Percentiles rank a stretch among this genome's conserved stretches.
Evolutionary conservation across 1,140 invertebrate genomes (phyloP).

Genomic region (Pseudobourletiella spinata): DNA sequence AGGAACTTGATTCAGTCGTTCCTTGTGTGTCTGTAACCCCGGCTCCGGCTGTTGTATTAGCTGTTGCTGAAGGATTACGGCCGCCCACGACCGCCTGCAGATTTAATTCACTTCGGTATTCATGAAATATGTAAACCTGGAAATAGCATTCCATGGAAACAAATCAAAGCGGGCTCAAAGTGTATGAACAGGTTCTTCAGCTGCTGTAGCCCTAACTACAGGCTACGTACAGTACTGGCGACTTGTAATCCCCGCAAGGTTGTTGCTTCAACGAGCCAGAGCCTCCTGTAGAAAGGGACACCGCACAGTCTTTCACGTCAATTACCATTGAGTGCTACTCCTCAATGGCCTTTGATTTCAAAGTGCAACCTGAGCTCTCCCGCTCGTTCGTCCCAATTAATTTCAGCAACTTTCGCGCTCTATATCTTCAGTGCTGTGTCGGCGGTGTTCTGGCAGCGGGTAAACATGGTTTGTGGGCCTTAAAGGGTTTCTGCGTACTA

Average conservation of each 20-base stretch:
- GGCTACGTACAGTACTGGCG: not conserved
- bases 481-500: not conserved
- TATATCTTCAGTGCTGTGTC: too few relatives aligned
- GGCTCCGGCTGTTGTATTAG: not conserved
- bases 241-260: too few relatives aligned
- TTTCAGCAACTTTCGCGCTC: not conserved
- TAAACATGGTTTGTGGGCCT: not conserved
- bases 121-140: not conserved
- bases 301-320: too few relatives aligned
- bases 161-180: not conserved
- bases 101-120: not conserved
- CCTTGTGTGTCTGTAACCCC: too few relatives aligned
- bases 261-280: too few relatives aligned
- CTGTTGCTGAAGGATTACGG: not conserved
- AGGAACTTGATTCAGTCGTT: too few relatives aligned
- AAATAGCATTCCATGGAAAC: not conserved
- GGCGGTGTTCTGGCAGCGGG: too few relatives aligned
- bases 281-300: not conserved
- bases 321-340: too few relatives aligned
- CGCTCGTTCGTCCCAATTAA: not conserved
- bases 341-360: too few relatives aligned
- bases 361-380: not conserved
- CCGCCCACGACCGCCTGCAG: not conserved
- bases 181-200: too few relatives aligned
- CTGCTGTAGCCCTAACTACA: not conserved